Base-by-base conservation (phyloP, 1,140 invertebrate genomes). In the Drosophila cardini region DNA sequence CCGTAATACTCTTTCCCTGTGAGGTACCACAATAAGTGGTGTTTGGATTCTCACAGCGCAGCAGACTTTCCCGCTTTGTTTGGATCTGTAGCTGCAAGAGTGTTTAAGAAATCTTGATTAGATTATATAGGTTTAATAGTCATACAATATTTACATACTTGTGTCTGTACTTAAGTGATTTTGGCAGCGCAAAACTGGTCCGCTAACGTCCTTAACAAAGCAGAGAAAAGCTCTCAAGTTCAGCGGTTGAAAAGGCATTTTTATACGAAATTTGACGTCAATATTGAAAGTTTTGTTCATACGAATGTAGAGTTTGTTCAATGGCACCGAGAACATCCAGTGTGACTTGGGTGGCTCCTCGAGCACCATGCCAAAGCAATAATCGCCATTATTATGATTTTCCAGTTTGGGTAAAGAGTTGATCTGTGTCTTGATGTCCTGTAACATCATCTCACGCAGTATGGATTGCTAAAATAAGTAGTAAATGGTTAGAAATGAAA, bases 161-260 rank as follows among this genome's bases (percentile, higher is more conserved):
- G 76, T 46, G 61, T 92, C 91, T n/a, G 76, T 75, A 52, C 80
- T 90, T 0, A 91, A n/a, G 50, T 92, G 91, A 73, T 92, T 92
- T 32, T 91, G 89, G 30, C 91, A 92, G 13, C 91, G 82, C 15
- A 84, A 9, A 21, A 92, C 90, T 0, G 91, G 89, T 30, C 78
- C 87, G 32, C 90, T 92, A 2, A 90, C 80, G 50, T 91, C 87
- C 6, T 90, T 90, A 9, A 69, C 60, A 48, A 91, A 92, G 30
- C 90, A 87, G 0, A 91, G 72, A 10, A 91, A 85, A 0, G 78
- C 78, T 2, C 90, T 84, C 9, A 92, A 48, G 16, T 69, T 80
- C 1, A 92, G 50, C 2, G 77, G 87, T 45, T 91, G 82, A 40
- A 87, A 75, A 0, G 90, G 85, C 68, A 90, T 63, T 56, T 85